Conservation (phyloP, 2,113 vertebrate genomes). For the Aegypius monachus region DNA sequence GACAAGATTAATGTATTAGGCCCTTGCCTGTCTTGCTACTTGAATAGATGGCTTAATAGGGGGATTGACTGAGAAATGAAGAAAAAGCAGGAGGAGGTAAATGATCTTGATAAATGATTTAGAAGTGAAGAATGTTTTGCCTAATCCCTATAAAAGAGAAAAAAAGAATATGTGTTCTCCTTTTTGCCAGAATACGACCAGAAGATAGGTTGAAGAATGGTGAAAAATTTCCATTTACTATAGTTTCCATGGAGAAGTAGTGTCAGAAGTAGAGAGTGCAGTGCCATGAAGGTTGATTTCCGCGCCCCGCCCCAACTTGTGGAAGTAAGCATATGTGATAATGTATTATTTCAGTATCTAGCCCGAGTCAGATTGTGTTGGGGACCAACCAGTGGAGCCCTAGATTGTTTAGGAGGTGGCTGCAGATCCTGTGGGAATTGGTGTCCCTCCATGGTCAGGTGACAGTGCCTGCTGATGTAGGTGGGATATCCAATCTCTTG, state of each 20-base stretch:
- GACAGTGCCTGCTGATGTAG: not conserved
- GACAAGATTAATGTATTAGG: not conserved
- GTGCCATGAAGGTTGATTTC: not conserved
- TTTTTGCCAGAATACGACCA: not conserved
- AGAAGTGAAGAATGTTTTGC: not conserved
- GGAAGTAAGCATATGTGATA: not conserved
- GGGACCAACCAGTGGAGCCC: not conserved
- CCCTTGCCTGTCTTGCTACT: not conserved
- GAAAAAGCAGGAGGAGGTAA: not conserved
- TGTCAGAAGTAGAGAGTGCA: not conserved
- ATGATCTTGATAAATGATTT: not conserved
- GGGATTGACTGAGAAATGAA: not conserved
- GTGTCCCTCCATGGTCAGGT: not conserved
- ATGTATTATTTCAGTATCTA: not conserved
- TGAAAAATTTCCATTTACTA: not conserved
- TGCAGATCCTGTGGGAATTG: not conserved
- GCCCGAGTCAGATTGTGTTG: accelerated
- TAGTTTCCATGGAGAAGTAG: not conserved
- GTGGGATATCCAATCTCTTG: conserved; percentile 27
- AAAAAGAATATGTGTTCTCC: not conserved
- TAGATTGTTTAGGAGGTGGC: not conserved
- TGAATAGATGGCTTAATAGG: not conserved
- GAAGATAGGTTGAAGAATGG: not conserved
- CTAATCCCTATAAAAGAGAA: not conserved
- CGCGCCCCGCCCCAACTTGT: not conserved